Evolutionary conservation across 2,113 vertebrate species (phyloP), one percentile per base, ranked within the genome.

Genomic region (Pyrgilauda ruficollis): DNA sequence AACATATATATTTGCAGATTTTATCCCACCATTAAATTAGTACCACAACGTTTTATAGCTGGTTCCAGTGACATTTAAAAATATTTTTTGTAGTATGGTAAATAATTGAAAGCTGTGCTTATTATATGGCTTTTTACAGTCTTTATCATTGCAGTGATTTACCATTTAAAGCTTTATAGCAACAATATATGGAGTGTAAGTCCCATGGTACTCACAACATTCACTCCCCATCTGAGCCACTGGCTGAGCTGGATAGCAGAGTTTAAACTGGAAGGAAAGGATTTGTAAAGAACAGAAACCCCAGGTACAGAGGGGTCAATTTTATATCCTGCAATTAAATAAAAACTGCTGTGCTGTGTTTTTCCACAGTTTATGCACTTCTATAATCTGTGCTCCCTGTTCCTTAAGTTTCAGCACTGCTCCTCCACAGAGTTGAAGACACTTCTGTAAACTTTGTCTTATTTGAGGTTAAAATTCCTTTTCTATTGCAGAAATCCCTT

Each of bases 11-110:
- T 76, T 58, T 76, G 16, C 27, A 43, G 62, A 24, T 52, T 93
- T 96, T 94, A 89, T 74, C 62, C 62, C 77, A 47, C 14, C 55
- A 27, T 80, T 91, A 96, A 91, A 91, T 92, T 84, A 53, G 31
- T 79, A 43, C 46, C 63, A 91, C 72, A 86, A 84, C 64, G 4
- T 83, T 96, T 93, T 69, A 94, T 55, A 62, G 55, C 18, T 50
- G 15, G 16, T 58, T 79, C 62, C 70, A 73, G 59, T 20, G 78
- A 79, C 43, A 66, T 83, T 95, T 91, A 66, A 69, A 82, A 89
- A 94, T 28, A 75, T n/a, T 89, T 90, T 92, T 89, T 80, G 55
- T 41, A 47, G 31, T 49, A 67, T 62, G 50, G 37, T 84, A 91
- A 95, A 83, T 89, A 87, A 85, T 26, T 87, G 78, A 95, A 95